Evolutionary conservation across 2,888 invertebrate species (phyloP), one percentile per base, ranked within the genome.

Genomic region (Tyria jacobaeae): DNA sequence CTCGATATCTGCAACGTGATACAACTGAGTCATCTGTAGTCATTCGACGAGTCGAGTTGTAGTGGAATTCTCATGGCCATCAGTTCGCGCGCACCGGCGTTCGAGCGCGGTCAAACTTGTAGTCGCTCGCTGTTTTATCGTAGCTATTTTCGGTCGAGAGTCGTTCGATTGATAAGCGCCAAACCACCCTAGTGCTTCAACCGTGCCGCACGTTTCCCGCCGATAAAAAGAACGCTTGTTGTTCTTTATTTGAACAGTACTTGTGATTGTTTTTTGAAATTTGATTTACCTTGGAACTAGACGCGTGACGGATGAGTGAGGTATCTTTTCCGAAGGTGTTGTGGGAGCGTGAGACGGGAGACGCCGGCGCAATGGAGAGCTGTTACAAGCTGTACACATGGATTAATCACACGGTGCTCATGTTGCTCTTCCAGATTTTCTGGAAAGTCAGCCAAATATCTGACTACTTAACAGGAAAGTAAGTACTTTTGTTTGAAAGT

Each of bases 381-480:
- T 93, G 92, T 74, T 89, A 91, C 75, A 92, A 91, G 73, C 73
- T 94, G 55, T 94, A 91, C 85, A 90, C 92, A 72, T 93, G 92
- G 94, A 87, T 94, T 72, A 92, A 91, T 82, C 88, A 93, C 71
- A 91, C 92, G 15, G 73, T 93, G 73, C 81, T 94, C 75, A 93
- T 93, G 93, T 81, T 93, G 78, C 82, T 93, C 58, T 87, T 93
- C 67, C 93, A 94, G 82, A 92, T 93, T 77, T 89, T 94, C 80
- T 94, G 94, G 94, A 94, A 94, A 83, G 88, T 93, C 76, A 92
- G 88, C 83, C 94, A 94, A 81, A 88, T 94, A 81, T 89, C 92
- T 64, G 90, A 92, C 83, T 94, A 84, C 78, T 92, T 94, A 68
- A 90, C 84, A 68, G 90, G 89, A 78, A 91, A 90, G 94, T 94